Conservation (phyloP, 2,113 vertebrate species). For the Macquaria ambigua region DNA sequence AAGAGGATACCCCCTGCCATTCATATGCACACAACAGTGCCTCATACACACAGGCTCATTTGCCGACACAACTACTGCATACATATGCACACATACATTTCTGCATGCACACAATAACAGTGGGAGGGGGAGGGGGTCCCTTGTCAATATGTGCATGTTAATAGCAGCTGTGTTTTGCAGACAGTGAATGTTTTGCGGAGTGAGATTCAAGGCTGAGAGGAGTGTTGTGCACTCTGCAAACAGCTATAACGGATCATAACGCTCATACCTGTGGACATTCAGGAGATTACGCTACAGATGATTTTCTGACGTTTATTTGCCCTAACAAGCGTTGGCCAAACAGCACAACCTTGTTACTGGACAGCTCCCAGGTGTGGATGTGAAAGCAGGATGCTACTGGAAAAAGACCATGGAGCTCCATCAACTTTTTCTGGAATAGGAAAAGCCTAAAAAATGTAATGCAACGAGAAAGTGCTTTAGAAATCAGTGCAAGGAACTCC, state of each 20-base stretch:
- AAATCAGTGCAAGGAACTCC: background rate
- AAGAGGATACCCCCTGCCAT: constrained; percentile 40
- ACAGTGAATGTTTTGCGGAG: background rate
- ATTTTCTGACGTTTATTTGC: background rate
- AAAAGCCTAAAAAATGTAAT: background rate
- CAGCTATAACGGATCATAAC: background rate
- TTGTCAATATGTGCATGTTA: constrained; percentile 26
- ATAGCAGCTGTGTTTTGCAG: background rate
- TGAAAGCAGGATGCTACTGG: background rate
- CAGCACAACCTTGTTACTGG: background rate
- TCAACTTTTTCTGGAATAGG: background rate
- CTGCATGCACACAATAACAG: background rate
- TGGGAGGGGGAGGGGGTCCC: background rate
- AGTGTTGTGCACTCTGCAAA: background rate
- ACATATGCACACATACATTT: constrained; percentile 24
- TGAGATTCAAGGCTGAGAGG: background rate
- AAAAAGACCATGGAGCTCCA: background rate
- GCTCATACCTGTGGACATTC: background rate
- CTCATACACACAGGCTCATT: constrained; percentile 3
- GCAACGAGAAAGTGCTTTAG: too few relatives aligned
- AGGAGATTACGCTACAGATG: too few relatives aligned
- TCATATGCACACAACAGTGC: constrained; percentile 35
- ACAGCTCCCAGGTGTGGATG: background rate
- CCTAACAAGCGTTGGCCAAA: background rate
- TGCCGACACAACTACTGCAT: constrained; percentile 1